Conservation (phyloP, 2,797 vertebrate species). For the Arctocebus calabarensis region DNA sequence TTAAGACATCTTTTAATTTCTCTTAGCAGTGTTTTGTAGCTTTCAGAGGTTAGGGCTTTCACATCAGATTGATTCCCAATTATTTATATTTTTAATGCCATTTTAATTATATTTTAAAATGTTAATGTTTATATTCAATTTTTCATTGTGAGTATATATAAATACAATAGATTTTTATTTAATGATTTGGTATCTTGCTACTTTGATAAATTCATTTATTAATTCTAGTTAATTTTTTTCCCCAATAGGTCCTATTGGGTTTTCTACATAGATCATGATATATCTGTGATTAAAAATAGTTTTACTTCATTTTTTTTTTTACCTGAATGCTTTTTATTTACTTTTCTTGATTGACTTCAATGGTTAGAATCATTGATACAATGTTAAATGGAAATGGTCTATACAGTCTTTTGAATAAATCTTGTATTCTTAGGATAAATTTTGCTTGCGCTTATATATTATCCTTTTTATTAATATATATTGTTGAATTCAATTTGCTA, state of each 20-base stretch:
- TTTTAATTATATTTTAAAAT: conserved; percentile 5
- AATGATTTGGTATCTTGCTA: not conserved
- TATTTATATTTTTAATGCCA: conserved; percentile 24
- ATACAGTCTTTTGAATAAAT: not conserved
- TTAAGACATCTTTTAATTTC: not conserved
- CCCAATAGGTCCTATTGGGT: not conserved
- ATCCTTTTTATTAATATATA: not conserved
- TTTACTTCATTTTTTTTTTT: conserved; percentile 19
- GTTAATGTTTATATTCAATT: conserved; percentile 5
- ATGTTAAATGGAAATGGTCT: not conserved
- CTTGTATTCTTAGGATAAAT: not conserved
- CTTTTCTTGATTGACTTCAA: not conserved
- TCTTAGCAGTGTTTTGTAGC: not conserved
- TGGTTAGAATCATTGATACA: not conserved
- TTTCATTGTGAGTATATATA: not conserved
- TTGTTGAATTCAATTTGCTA: not conserved
- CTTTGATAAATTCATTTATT: not conserved
- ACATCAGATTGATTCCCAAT: not conserved
- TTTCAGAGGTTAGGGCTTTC: conserved; percentile 28
- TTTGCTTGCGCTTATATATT: not conserved
- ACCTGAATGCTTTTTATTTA: not conserved
- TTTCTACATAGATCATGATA: not conserved
- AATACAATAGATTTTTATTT: not conserved
- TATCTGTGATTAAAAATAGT: not conserved
- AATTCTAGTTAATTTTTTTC: not conserved